A percentile compares a stretch with the other conserved stretches of the same genome.
Evolutionary conservation across 2,888 invertebrate genomes (phyloP).

Genomic region (Griposia aprilina): DNA sequence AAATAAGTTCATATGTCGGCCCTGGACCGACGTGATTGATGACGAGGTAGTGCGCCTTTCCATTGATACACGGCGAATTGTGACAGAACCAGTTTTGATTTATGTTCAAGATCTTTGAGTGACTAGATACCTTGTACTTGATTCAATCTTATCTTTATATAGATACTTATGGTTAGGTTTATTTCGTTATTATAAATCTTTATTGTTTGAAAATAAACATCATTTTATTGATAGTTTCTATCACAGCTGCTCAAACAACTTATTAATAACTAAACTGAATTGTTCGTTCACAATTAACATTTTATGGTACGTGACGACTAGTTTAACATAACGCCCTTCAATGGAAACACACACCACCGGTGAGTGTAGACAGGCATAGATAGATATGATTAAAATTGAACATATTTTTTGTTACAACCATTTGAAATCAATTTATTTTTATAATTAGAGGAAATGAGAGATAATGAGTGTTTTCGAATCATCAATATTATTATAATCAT

Average conservation of each 20-base stretch:
- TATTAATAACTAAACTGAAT: background rate
- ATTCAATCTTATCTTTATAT: background rate
- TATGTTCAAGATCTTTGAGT: conserved; percentile 7
- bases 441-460: conserved; percentile 67
- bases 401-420: conserved; percentile 57
- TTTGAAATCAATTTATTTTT: conserved; percentile 66
- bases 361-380: conserved; percentile 38
- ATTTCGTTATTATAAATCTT: background rate
- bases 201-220: background rate
- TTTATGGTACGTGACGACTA: no score
- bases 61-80: conserved; percentile 26
- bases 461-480: conserved; percentile 47
- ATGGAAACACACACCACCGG: conserved; percentile 37
- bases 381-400: conserved; percentile 62
- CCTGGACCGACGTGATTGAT: conserved; percentile 60
- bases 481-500: conserved; percentile 14
- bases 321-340: conserved; percentile 1
- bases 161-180: background rate
- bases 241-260: background rate
- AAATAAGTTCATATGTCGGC: conserved; percentile 60
- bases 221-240: background rate
- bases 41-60: conserved; percentile 31
- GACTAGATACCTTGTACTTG: background rate
- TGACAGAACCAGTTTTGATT: background rate
- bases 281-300: background rate